Conservation (phyloP, 2,797 vertebrate genomes). For the Perodicticus potto region DNA sequence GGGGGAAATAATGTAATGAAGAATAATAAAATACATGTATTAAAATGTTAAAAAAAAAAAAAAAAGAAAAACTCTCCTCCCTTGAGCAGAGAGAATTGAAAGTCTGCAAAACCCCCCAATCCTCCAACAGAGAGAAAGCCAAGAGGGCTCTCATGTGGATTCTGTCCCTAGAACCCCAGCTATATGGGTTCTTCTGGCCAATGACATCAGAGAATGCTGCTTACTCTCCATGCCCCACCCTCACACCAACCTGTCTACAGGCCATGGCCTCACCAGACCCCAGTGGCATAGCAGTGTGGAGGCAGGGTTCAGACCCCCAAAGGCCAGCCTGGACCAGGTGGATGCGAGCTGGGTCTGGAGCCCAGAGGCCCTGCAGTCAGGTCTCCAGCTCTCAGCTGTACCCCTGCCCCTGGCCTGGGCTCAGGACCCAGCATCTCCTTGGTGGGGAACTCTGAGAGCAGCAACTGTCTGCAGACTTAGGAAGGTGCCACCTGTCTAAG, state of each 20-base stretch:
- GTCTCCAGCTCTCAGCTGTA: neutral
- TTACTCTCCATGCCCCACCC: neutral
- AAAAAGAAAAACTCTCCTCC: no score
- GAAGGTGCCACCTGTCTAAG: neutral
- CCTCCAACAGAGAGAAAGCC: neutral
- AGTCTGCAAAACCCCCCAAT: neutral
- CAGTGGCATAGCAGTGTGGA: no score
- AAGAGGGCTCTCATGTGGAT: neutral
- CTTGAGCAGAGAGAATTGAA: neutral
- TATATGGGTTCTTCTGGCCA: neutral
- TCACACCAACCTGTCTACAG: neutral
- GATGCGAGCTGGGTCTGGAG: neutral
- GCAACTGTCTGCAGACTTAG: no score
- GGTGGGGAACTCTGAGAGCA: neutral
- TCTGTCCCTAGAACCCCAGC: neutral
- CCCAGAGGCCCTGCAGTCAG: neutral
- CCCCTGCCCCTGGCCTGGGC: neutral
- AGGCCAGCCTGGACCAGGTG: no score
- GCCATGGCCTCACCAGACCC: neutral
- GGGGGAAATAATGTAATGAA: no score
- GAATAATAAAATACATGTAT: no score
- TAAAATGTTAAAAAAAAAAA: no score
- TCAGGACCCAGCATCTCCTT: neutral
- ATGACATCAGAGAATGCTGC: neutral
- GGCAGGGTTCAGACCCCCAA: no score